These are phyloP conservation scores for Spodoptera picta DNA, from an alignment of 2,888 invertebrate genomes.

Conservation along the genomic window DNA sequence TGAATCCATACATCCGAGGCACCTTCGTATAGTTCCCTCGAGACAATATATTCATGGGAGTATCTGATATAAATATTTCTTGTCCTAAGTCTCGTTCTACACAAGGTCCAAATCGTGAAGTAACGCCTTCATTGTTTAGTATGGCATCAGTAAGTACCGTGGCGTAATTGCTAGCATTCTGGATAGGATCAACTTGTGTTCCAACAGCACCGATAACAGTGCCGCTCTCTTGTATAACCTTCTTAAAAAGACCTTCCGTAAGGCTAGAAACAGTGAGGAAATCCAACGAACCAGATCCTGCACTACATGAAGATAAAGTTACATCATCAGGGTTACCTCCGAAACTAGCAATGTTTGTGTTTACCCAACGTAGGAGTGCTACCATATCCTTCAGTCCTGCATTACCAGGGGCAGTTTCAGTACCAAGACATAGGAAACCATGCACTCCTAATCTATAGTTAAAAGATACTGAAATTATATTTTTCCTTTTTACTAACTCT, in stretches of 20 bases:
- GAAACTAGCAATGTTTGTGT: slow-evolving; percentile 70
- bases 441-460: slow-evolving; percentile 71
- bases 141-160: slow-evolving; percentile 38
- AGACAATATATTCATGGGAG: slow-evolving; percentile 49
- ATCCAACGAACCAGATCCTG: slow-evolving; percentile 71
- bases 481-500: slow-evolving; percentile 58
- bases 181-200: slow-evolving; percentile 67
- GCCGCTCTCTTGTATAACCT: slow-evolving; percentile 72
- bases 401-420: slow-evolving; percentile 63
- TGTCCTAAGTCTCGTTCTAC: slow-evolving; percentile 60
- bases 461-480: slow-evolving; percentile 68
- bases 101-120: slow-evolving; percentile 59
- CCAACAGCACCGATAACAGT: slow-evolving; percentile 58
- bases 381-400: slow-evolving; percentile 65
- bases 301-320: slow-evolving; percentile 70
- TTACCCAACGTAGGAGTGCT: slow-evolving; percentile 66
- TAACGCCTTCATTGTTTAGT: slow-evolving; percentile 24
- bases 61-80: slow-evolving; percentile 46
- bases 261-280: slow-evolving; percentile 69
- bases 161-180: slow-evolving; percentile 68
- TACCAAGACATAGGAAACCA: slow-evolving; percentile 65
- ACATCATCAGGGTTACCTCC: slow-evolving; percentile 77
- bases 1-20: slow-evolving; percentile 62
- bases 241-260: slow-evolving; percentile 69
- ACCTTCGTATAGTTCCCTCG: slow-evolving; percentile 45